Percentiles rank a stretch among this genome's conserved stretches.
Conservation (phyloP, 2,797 vertebrate species). For the Oryzias sinensis region DNA sequence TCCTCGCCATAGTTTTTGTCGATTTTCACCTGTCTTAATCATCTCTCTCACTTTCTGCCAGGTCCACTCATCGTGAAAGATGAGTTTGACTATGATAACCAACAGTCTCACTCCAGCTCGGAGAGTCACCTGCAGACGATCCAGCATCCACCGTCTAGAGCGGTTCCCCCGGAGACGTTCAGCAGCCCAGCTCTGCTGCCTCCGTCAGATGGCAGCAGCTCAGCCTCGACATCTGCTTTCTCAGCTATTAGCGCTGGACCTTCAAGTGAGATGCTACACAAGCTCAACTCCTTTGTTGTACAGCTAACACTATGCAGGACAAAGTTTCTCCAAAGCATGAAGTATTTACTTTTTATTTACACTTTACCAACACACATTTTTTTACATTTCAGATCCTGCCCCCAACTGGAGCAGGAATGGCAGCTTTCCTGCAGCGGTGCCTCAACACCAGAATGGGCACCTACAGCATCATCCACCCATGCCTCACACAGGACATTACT, state of each 20-base stretch:
- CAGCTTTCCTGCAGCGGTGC: constrained; percentile 86
- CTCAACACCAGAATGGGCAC: constrained; percentile 94
- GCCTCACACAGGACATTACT: constrained; percentile 94
- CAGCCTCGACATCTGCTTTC: constrained; percentile 86
- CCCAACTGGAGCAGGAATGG: constrained; percentile 90
- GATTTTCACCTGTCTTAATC: constrained; percentile 7
- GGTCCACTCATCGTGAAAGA: constrained; percentile 93
- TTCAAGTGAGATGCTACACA: constrained; percentile 81
- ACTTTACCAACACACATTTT: not conserved
- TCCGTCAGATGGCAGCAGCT: constrained; percentile 82
- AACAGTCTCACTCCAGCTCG: constrained; percentile 83
- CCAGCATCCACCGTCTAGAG: constrained; percentile 88
- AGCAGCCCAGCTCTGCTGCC: constrained; percentile 83
- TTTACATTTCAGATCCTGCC: constrained; percentile 78
- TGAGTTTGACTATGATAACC: constrained; percentile 93
- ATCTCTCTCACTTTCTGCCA: constrained; percentile 42
- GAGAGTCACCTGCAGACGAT: constrained; percentile 92
- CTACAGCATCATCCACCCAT: constrained; percentile 95
- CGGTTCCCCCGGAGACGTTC: constrained; percentile 82
- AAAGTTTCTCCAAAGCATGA: not conserved
- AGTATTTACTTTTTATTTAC: not conserved
- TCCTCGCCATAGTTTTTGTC: not conserved
- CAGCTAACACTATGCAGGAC: too few species aligned
- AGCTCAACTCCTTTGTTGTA: not conserved
- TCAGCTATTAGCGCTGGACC: constrained; percentile 91